Conservation (phyloP, 2,888 invertebrate genomes). For the Stenoptilia bipunctidactyla region DNA sequence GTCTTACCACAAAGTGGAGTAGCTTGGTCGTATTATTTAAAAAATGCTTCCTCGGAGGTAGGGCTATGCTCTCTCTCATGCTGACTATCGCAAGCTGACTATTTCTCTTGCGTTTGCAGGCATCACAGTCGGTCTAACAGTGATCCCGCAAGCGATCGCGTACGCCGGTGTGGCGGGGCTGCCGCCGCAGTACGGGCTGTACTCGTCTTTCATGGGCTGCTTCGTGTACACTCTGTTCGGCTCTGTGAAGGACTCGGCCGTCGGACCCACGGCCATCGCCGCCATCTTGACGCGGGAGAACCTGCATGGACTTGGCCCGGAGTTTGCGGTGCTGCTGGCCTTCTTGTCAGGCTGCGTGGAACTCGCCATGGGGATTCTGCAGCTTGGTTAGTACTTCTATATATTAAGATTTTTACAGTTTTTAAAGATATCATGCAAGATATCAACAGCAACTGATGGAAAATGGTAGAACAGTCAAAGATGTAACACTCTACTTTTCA, state of each 20-base stretch:
- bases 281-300: constrained; percentile 84
- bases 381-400: constrained; percentile 74
- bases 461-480: too few relatives aligned
- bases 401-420: too few relatives aligned
- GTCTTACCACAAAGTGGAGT: too few relatives aligned
- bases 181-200: constrained; percentile 85
- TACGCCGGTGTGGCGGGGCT: constrained; percentile 86
- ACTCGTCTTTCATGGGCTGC: constrained; percentile 94
- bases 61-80: too few relatives aligned
- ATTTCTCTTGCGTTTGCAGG: too few relatives aligned
- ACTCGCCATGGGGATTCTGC: constrained; percentile 79
- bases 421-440: too few relatives aligned
- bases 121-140: constrained; percentile 80
- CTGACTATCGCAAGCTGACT: too few relatives aligned
- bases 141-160: constrained; percentile 88
- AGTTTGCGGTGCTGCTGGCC: constrained; percentile 79
- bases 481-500: too few relatives aligned
- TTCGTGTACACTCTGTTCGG: constrained; percentile 93
- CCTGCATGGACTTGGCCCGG: constrained; percentile 76
- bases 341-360: constrained; percentile 80
- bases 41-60: too few relatives aligned
- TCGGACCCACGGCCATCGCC: constrained; percentile 82
- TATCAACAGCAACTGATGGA: too few relatives aligned
- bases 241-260: constrained; percentile 65
- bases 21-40: too few relatives aligned